Percentiles rank a stretch among this genome's conserved stretches.
Evolutionary conservation across 2,888 invertebrate species (phyloP).

Genomic region (Venustoraphidia nigricollis): DNA sequence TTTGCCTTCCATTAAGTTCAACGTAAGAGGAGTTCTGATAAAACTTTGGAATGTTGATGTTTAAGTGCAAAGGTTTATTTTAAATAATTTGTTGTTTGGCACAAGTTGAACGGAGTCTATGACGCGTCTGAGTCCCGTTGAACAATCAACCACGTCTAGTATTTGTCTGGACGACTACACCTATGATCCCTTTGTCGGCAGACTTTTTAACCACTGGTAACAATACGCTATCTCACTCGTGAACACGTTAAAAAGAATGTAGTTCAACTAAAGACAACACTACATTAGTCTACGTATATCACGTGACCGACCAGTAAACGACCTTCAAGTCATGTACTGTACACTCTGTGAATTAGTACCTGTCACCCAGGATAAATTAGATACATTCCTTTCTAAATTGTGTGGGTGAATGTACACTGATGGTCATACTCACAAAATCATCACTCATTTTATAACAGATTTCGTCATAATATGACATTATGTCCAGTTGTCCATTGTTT

Average conservation of each 20-base stretch:
- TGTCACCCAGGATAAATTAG: conserved; percentile 18
- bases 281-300: conserved; percentile 18
- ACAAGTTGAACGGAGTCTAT: too few relatives aligned
- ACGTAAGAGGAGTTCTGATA: too few relatives aligned
- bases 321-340: conserved; percentile 29
- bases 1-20: too few relatives aligned
- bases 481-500: neutral
- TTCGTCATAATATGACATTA: neutral
- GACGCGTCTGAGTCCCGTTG: too few relatives aligned
- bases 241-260: conserved; percentile 12
- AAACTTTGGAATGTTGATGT: too few relatives aligned
- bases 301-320: conserved; percentile 36
- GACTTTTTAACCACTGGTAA: conserved; percentile 13
- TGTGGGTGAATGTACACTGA: neutral
- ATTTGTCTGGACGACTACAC: conserved; percentile 1
- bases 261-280: too few relatives aligned
- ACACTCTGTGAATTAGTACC: conserved; percentile 23
- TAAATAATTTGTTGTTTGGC: too few relatives aligned
- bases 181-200: conserved; percentile 14
- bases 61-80: too few relatives aligned
- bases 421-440: too few relatives aligned
- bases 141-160: neutral
- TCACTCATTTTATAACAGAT: too few relatives aligned
- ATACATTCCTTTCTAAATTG: neutral
- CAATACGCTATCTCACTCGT: conserved; percentile 13